phyloP scores from a whole-genome alignment of 2,797 vertebrate species.

The Monodelphis domestica region DNA sequence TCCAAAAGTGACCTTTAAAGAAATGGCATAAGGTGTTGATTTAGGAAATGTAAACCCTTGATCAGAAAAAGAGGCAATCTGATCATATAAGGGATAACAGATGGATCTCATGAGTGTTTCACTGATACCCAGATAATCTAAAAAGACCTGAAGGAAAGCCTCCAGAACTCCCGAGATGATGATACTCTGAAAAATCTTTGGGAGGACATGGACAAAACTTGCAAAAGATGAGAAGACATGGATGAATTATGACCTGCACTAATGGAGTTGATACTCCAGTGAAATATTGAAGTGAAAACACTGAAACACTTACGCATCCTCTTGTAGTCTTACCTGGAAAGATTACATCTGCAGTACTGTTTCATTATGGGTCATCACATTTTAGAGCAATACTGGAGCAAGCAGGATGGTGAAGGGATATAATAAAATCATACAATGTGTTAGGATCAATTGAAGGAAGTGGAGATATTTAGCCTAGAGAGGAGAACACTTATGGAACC shows the following conservation, averaged over 20 bases:
- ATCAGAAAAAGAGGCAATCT: neutral
- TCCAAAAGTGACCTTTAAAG: neutral
- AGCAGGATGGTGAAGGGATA: neutral
- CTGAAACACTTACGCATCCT: neutral
- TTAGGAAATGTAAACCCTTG: neutral
- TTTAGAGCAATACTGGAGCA: neutral
- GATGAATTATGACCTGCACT: neutral
- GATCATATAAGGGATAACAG: neutral
- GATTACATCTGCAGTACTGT: neutral
- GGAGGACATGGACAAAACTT: neutral
- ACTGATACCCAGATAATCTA: neutral
- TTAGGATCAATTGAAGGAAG: too few species aligned
- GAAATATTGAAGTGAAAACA: neutral
- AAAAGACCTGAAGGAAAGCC: neutral
- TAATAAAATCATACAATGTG: neutral
- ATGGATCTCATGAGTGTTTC: neutral
- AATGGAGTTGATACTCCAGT: neutral
- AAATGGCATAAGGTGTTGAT: neutral
- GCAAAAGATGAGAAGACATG: neutral
- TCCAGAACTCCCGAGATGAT: neutral
- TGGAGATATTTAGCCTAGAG: neutral
- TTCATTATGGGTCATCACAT: neutral
- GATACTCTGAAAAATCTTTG: neutral
- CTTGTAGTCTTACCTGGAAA: neutral
- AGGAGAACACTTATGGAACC: neutral